Evolutionary conservation across 2,888 invertebrate species (phyloP).

Genomic region (Harpagoxenus sublaevis): DNA sequence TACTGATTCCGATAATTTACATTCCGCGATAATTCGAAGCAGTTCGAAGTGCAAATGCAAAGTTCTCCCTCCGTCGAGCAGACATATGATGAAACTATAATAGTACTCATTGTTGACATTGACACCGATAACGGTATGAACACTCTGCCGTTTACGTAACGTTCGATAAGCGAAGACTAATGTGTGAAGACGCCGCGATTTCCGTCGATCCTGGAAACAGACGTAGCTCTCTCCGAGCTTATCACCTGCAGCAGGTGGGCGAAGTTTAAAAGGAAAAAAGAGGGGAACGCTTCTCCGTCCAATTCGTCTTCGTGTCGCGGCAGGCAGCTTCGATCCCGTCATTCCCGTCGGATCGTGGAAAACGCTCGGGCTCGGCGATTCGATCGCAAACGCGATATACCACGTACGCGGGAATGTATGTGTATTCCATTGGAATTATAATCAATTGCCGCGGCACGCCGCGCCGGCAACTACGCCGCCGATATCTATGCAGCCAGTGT

Average conservation of each 20-base stretch:
- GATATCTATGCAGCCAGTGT: slow-evolving; percentile 42
- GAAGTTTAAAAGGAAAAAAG: not conserved
- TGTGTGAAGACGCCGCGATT: not conserved
- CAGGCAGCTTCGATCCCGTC: too few species aligned
- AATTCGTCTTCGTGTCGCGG: too few species aligned
- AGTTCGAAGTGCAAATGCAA: not conserved
- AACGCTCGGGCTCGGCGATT: not conserved
- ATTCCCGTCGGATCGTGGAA: too few species aligned
- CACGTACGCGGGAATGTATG: slow-evolving; percentile 69
- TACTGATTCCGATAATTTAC: not conserved
- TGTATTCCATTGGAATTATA: slow-evolving; percentile 69
- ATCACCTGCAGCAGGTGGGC: not conserved
- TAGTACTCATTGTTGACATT: slow-evolving; percentile 28
- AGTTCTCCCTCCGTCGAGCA: not conserved
- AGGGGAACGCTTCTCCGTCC: too few species aligned
- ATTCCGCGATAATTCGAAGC: not conserved
- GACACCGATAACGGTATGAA: slow-evolving; percentile 28
- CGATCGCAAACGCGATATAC: slow-evolving; percentile 22
- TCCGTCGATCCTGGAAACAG: not conserved
- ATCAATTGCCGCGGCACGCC: slow-evolving; percentile 57
- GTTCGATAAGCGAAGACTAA: slow-evolving; percentile 3
- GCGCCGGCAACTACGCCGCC: slow-evolving; percentile 55
- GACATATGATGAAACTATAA: not conserved
- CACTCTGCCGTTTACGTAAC: not conserved
- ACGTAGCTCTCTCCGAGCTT: not conserved